Evolutionary conservation across 2,888 invertebrate genomes (phyloP).

Genomic region (Drosophila rellima): DNA sequence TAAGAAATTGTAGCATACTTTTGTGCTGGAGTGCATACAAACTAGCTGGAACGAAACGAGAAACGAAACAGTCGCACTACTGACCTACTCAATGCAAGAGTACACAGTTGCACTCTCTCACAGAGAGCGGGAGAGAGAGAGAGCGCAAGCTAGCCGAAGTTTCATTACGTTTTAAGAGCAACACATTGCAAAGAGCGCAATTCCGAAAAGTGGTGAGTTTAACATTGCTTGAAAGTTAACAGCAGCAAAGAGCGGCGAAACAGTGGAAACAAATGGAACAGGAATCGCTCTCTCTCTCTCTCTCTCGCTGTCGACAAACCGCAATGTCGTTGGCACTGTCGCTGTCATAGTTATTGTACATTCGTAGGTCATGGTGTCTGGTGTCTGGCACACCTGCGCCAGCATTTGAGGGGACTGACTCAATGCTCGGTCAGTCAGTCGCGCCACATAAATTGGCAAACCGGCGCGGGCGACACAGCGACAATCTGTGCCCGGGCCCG

Average conservation of each 20-base stretch:
- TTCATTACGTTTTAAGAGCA: slow-evolving; percentile 57
- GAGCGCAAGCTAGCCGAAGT: not conserved
- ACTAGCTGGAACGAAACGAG: slow-evolving; percentile 47
- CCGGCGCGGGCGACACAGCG: slow-evolving; percentile 13
- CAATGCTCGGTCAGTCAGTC: slow-evolving; percentile 47
- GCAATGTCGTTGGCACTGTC: slow-evolving; percentile 6
- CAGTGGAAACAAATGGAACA: slow-evolving; percentile 42
- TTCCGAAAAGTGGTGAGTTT: slow-evolving; percentile 79
- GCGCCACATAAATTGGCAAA: slow-evolving; percentile 46
- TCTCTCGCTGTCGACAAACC: slow-evolving; percentile 3
- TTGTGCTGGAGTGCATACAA: slow-evolving; percentile 51
- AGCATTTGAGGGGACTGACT: slow-evolving; percentile 14
- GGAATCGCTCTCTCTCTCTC: not conserved
- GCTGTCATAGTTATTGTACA: slow-evolving; percentile 3
- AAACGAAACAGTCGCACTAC: slow-evolving; percentile 68
- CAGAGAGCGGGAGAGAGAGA: slow-evolving; percentile 20
- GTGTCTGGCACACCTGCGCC: slow-evolving; percentile 55
- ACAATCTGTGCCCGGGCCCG: slow-evolving; percentile 58
- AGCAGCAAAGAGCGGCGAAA: slow-evolving; percentile 55
- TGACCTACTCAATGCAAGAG: slow-evolving; percentile 76
- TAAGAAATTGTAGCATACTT: slow-evolving; percentile 63
- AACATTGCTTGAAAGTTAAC: slow-evolving; percentile 43
- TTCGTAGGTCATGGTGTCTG: slow-evolving; percentile 50
- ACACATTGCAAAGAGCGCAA: slow-evolving; percentile 46
- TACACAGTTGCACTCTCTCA: slow-evolving; percentile 13